Percentiles rank a stretch among this genome's conserved stretches.
These are phyloP conservation scores for Hylaeus anthracinus DNA, from an alignment of 1,140 invertebrate genomes.

Conservation along the genomic window DNA sequence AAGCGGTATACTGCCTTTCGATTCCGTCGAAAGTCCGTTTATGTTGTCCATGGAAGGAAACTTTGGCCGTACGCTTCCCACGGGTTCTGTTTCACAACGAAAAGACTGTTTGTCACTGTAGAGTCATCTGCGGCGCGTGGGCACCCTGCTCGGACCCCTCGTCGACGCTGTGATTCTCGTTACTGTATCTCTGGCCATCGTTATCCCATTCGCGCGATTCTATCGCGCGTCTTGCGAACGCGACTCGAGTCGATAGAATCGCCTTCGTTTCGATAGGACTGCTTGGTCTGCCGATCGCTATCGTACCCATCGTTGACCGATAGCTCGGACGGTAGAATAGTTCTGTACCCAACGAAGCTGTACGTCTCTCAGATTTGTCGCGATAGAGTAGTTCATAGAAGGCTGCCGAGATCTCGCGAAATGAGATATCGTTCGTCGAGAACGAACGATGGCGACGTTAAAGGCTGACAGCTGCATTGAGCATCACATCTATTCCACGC, in stretches of 20 bases:
- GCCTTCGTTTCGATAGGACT: constrained; percentile 22
- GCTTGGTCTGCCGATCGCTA: constrained; percentile 40
- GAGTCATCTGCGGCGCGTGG: constrained; percentile 24
- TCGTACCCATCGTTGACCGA: constrained; percentile 3
- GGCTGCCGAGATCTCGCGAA: constrained; percentile 1
- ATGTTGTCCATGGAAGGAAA: constrained; percentile 85
- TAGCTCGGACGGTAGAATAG: constrained; percentile 6
- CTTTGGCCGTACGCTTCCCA: constrained; percentile 85
- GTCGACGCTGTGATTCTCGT: constrained; percentile 20
- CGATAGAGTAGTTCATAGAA: background rate
- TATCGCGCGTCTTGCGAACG: constrained; percentile 18
- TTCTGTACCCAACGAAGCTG: constrained; percentile 23
- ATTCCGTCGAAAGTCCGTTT: constrained; percentile 83
- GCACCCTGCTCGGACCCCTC: constrained; percentile 27
- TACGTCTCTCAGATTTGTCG: background rate
- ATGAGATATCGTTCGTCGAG: background rate
- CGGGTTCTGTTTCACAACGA: constrained; percentile 82
- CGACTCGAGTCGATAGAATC: constrained; percentile 20
- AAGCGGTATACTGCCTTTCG: constrained; percentile 83
- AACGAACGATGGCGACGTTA: background rate
- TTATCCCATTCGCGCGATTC: constrained; percentile 20
- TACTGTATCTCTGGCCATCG: constrained; percentile 41
- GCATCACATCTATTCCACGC: constrained; percentile 33
- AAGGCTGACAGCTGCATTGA: constrained; percentile 40
- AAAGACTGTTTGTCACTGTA: constrained; percentile 41